These are phyloP conservation scores for Proales similis DNA, from an alignment of 1,140 invertebrate genomes.

Conservation along the genomic window DNA sequence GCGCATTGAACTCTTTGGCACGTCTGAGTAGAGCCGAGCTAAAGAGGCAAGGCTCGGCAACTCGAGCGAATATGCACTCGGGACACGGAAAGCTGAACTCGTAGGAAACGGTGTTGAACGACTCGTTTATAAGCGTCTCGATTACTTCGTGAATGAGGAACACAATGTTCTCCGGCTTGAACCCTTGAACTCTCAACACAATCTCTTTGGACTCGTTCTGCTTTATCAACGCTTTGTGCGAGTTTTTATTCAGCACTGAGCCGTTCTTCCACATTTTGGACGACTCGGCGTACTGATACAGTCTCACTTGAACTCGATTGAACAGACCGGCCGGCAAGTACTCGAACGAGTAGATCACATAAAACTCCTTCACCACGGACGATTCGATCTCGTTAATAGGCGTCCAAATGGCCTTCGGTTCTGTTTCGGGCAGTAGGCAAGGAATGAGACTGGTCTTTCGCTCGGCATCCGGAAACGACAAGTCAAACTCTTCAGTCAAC, in stretches of 20 bases:
- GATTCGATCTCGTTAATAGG: neutral
- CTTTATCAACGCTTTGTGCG: constrained; percentile 44
- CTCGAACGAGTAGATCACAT: constrained; percentile 39
- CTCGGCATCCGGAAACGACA: constrained; percentile 44
- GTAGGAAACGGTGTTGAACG: constrained; percentile 47
- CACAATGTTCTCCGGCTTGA: constrained; percentile 49
- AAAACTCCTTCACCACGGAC: constrained; percentile 14
- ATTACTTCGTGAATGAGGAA: constrained; percentile 50
- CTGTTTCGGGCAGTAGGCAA: constrained; percentile 46
- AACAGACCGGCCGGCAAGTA: constrained; percentile 49
- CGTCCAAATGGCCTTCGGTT: constrained; percentile 41
- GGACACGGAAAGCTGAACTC: constrained; percentile 48
- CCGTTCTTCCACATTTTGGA: constrained; percentile 50
- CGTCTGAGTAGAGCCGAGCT: constrained; percentile 43
- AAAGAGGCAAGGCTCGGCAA: constrained; percentile 40
- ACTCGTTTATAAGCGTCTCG: constrained; percentile 47
- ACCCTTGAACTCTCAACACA: constrained; percentile 46
- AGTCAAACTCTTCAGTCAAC: constrained; percentile 51
- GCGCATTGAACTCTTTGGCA: constrained; percentile 46
- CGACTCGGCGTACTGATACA: constrained; percentile 49
- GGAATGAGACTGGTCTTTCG: constrained; percentile 47
- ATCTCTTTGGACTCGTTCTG: constrained; percentile 44
- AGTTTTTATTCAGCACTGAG: constrained; percentile 47
- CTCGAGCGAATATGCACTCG: constrained; percentile 43
- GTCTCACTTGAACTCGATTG: constrained; percentile 50